Conservation (phyloP, 1,140 invertebrate species). For the Elysia chlorotica region DNA sequence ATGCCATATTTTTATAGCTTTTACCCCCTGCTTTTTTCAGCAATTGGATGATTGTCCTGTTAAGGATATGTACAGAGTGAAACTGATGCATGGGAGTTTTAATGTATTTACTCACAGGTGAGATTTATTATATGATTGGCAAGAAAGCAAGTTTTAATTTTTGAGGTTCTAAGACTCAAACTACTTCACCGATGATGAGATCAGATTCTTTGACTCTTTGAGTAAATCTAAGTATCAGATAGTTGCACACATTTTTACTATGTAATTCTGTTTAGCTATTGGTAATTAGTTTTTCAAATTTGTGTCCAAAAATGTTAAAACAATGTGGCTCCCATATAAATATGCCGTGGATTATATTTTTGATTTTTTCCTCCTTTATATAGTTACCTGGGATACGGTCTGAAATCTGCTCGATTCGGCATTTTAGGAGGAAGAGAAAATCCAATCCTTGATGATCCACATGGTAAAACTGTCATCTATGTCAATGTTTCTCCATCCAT, state of each 20-base stretch:
- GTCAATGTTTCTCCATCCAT: not conserved
- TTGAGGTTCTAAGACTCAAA: no score
- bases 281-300: no score
- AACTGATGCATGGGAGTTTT: not conserved
- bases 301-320: no score
- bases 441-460: not conserved
- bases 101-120: constrained; percentile 13
- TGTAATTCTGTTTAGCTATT: no score
- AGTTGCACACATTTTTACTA: no score
- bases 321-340: no score
- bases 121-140: not conserved
- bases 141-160: no score
- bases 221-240: no score
- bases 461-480: not conserved
- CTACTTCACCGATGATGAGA: no score
- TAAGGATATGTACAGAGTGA: not conserved
- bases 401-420: constrained; percentile 19
- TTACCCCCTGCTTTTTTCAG: not conserved
- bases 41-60: not conserved
- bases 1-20: not conserved
- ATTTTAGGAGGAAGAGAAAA: constrained; percentile 14
- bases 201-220: no score
- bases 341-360: no score
- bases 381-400: constrained; percentile 24
- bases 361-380: no score